Evolutionary conservation across 2,888 invertebrate species (phyloP).

Genomic region (Glyphotaelius pellucidus): DNA sequence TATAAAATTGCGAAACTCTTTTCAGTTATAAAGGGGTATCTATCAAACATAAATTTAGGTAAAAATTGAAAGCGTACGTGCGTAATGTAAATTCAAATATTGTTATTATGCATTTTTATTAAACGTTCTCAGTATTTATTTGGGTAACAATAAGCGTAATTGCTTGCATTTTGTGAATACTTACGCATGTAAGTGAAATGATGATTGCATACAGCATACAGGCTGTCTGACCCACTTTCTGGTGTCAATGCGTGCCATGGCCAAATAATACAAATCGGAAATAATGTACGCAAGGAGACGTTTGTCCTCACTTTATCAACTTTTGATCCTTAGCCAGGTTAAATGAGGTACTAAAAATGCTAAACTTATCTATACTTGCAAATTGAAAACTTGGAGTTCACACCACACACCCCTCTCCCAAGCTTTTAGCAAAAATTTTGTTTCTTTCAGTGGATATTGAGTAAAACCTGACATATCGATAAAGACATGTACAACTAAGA

Average conservation of each 20-base stretch:
- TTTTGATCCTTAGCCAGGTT: not conserved
- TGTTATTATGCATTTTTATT: not conserved
- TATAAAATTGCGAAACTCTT: not conserved
- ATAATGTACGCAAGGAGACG: constrained; percentile 20
- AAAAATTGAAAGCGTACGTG: not conserved
- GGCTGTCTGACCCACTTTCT: constrained; percentile 34
- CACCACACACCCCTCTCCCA: too few species aligned
- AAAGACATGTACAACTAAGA: too few species aligned
- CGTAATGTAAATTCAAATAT: not conserved
- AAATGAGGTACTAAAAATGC: too few species aligned
- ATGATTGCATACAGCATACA: constrained; percentile 22
- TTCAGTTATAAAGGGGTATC: not conserved
- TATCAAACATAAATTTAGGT: not conserved
- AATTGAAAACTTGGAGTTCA: not conserved
- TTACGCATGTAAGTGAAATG: constrained; percentile 30
- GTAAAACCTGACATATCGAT: too few species aligned
- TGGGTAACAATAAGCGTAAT: constrained; percentile 26
- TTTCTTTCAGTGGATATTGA: too few species aligned
- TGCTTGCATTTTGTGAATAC: constrained; percentile 32
- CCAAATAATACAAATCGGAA: constrained; percentile 24
- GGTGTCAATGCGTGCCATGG: constrained; percentile 44
- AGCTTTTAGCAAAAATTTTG: too few species aligned
- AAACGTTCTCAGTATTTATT: not conserved
- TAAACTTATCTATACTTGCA: not conserved
- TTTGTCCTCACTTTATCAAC: not conserved